Conservation (phyloP, 2,797 vertebrate genomes). For the Darevskia nairensis region DNA sequence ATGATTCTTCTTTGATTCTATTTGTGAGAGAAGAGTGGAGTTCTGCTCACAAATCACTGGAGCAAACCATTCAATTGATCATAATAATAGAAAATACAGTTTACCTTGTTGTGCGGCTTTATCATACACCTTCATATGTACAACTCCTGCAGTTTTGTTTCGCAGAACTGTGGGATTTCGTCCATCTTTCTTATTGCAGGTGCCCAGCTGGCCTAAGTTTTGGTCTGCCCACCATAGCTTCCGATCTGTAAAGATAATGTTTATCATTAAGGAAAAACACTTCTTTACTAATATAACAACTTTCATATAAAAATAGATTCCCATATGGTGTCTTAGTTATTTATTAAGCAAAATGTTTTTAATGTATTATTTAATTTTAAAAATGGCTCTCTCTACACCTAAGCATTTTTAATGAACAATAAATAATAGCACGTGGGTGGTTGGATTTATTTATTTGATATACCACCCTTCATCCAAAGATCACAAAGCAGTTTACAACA, state of each 20-base stretch:
- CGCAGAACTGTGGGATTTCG: constrained; percentile 85
- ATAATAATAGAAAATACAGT: background rate
- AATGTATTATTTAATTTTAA: background rate
- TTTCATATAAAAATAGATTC: too few relatives aligned
- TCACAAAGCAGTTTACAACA: background rate
- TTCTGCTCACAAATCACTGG: background rate
- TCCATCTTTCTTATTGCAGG: constrained; percentile 93
- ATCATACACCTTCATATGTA: constrained; percentile 98
- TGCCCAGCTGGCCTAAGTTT: constrained; percentile 91
- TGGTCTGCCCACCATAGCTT: constrained; percentile 99
- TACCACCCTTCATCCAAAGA: background rate
- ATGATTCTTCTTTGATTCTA: background rate
- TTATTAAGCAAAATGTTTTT: background rate
- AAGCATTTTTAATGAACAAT: background rate
- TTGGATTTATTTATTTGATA: background rate
- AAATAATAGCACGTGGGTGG: background rate
- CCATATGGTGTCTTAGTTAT: background rate
- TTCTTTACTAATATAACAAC: constrained; percentile 10
- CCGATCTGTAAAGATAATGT: constrained; percentile 82
- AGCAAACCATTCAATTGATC: background rate
- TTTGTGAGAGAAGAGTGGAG: background rate
- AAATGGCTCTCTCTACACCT: background rate
- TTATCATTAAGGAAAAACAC: background rate
- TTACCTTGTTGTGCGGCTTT: constrained; percentile 94
- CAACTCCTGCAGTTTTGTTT: constrained; percentile 93